These are phyloP conservation scores for Hemitrygon akajei DNA, from an alignment of 2,797 vertebrate genomes.

Conservation along the genomic window DNA sequence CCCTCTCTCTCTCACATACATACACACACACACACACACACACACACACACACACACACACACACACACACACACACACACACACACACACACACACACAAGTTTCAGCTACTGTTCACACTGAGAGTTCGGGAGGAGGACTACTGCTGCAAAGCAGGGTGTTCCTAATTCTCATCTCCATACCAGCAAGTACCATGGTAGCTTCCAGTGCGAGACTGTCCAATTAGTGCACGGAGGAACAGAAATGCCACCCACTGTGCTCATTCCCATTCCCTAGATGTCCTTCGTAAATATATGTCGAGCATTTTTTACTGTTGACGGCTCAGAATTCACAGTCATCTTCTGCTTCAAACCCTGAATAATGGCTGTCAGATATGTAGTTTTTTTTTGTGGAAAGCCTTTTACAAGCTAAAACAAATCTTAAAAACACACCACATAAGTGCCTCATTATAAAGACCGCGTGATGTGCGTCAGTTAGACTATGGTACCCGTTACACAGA, in stretches of 20 bases:
- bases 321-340: constrained; percentile 20
- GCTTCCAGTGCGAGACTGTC: not conserved
- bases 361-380: constrained; percentile 17
- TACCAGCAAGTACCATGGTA: not conserved
- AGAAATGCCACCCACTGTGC: not conserved
- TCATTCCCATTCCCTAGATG: not conserved
- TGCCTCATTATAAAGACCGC: constrained; percentile 29
- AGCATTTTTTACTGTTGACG: not conserved
- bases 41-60: too few species aligned
- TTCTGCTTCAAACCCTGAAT: constrained; percentile 13
- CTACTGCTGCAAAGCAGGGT: not conserved
- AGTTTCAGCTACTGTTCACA: too few species aligned
- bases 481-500: not conserved
- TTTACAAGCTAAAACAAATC: constrained; percentile 23
- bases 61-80: too few species aligned
- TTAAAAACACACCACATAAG: not conserved
- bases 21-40: too few species aligned
- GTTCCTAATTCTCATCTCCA: not conserved
- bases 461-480: not conserved
- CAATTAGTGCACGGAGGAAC: constrained; percentile 5
- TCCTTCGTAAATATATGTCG: constrained; percentile 11
- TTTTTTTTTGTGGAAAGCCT: not conserved
- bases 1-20: too few species aligned
- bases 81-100: not conserved
- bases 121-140: not conserved